Base-by-base conservation (phyloP, 2,888 invertebrate genomes). In the Microdon myrmicae region DNA sequence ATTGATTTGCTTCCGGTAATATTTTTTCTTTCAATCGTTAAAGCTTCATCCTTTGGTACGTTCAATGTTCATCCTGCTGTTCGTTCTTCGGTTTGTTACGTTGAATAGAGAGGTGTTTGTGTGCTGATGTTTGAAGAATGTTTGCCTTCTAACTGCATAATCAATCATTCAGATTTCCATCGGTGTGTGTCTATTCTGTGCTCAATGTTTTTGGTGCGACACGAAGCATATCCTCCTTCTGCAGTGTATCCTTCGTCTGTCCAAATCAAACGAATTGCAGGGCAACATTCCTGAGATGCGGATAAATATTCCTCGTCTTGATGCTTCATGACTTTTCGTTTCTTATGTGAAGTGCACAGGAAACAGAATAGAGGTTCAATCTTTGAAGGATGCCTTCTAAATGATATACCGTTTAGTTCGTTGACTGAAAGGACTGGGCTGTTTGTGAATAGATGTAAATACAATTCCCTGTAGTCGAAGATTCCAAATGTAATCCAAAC, bases 151-250 rank as follows among this genome's bases (percentile, higher is more conserved):
- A 74, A 75, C 71, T 75, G 75, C 69, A 71, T 73, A 74, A 75
- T 75, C 75, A 74, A 74, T 74, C 75, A 75, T 71, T 71, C 72
- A 71, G 75, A 75, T 75, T 74, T 74, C 32, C 41, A 48, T 56
- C 10, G 10, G n/a, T 9, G 9, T 28, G 10, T 12, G 12, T 7
- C 10, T 19, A 20, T 20, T 35, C 22, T 22, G 10, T 22, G 8
- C 1, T 3, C 29, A 29, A 13, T 32, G 8, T 9, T 10, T 25
- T 7, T 6, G 16, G n/a, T 6, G 9, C 8, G 9, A 25, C 3
- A 25, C 9, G 5, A 9, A 25, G 8, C 25, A 5, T 9, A 25
- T 25, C 25, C 25, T 25, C 9, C 9, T 3, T 5, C 9, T n/a
- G n/a, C n/a, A n/a, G n/a, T n/a, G n/a, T n/a, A n/a, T n/a, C n/a